Evolutionary conservation across 2,797 vertebrate genomes (phyloP).

Genomic region (Notolepis coatsorum): DNA sequence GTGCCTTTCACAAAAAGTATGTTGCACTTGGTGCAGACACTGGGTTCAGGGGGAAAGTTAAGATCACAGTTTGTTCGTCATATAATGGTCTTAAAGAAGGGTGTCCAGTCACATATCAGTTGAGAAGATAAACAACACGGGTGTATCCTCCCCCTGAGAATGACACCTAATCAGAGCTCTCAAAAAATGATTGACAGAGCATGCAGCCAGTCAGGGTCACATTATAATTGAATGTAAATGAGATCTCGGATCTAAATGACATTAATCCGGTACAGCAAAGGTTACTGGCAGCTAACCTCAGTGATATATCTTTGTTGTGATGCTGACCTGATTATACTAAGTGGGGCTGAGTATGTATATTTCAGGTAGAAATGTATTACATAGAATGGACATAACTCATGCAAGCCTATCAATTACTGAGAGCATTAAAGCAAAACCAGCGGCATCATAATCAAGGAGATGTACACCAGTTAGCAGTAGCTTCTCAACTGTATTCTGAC

Average conservation of each 20-base stretch:
- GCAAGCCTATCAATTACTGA: constrained; percentile 43
- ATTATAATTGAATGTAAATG: constrained; percentile 40
- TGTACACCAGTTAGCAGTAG: constrained; percentile 17
- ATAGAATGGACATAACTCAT: constrained; percentile 34
- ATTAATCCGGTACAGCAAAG: constrained; percentile 44
- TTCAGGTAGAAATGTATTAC: not conserved
- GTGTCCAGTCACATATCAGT: constrained; percentile 18
- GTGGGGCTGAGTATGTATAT: constrained; percentile 29
- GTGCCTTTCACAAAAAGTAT: constrained; percentile 51
- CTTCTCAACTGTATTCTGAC: constrained; percentile 16
- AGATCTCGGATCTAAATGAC: constrained; percentile 49
- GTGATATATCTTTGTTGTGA: constrained; percentile 39
- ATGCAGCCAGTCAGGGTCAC: constrained; percentile 38
- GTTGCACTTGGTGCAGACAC: constrained; percentile 35
- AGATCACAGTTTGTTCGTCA: constrained; percentile 21
- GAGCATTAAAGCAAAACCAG: constrained; percentile 33
- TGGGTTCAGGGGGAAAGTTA: constrained; percentile 9
- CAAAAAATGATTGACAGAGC: constrained; percentile 44
- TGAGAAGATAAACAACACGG: not conserved
- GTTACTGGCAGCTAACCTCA: constrained; percentile 51
- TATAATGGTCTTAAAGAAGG: constrained; percentile 32
- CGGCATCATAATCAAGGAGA: constrained; percentile 35
- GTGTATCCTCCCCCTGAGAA: constrained; percentile 9
- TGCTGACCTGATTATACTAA: constrained; percentile 45
- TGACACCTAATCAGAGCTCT: constrained; percentile 40